Percentiles rank a stretch among this genome's conserved stretches.
Evolutionary conservation across 2,888 invertebrate genomes (phyloP).

Genomic region (Mesodorylaimus sp.): DNA sequence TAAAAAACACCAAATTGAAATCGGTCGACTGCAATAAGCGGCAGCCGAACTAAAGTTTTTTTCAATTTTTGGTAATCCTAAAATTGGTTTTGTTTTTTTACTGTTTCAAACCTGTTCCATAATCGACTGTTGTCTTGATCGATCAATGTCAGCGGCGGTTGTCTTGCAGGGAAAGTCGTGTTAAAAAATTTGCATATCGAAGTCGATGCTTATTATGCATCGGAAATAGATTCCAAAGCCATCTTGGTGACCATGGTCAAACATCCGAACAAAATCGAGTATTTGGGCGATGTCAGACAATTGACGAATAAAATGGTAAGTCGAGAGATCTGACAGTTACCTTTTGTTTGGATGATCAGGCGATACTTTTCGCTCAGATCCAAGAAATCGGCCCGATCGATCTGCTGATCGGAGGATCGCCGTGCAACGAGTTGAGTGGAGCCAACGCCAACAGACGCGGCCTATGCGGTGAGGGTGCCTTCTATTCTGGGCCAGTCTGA

Average conservation of each 20-base stretch:
- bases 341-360: not conserved
- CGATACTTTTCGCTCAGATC: constrained; percentile 23
- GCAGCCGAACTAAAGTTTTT: too few relatives aligned
- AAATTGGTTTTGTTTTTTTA: too few relatives aligned
- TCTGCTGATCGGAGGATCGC: constrained; percentile 44
- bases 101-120: too few relatives aligned
- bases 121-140: too few relatives aligned
- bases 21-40: too few relatives aligned
- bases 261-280: constrained; percentile 33
- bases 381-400: constrained; percentile 39
- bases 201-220: constrained; percentile 40
- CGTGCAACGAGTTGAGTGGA: constrained; percentile 44
- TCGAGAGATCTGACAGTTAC: not conserved
- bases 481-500: too few relatives aligned
- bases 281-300: constrained; percentile 37
- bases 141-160: too few relatives aligned
- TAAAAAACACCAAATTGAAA: too few relatives aligned
- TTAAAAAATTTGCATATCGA: constrained; percentile 36
- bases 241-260: constrained; percentile 35
- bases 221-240: constrained; percentile 40
- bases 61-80: too few relatives aligned
- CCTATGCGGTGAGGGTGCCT: constrained; percentile 38
- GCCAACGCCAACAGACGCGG: constrained; percentile 42
- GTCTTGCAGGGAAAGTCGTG: constrained; percentile 37
- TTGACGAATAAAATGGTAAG: constrained; percentile 30